Conservation (phyloP, 2,797 vertebrate species). For the Eutrigla gurnardus region DNA sequence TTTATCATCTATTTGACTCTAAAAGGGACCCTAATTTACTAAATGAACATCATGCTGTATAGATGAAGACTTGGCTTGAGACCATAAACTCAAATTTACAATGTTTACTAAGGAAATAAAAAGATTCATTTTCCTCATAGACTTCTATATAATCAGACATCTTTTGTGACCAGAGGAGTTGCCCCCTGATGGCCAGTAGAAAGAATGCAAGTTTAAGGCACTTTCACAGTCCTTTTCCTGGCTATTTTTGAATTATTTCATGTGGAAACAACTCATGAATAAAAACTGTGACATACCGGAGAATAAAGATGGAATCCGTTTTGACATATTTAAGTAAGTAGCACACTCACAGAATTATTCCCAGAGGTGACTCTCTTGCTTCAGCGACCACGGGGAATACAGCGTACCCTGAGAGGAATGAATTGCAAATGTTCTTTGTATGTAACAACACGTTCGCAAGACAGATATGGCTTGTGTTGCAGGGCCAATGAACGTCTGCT, state of each 20-base stretch:
- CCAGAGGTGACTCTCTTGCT: slow-evolving; percentile 25
- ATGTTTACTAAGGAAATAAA: no score
- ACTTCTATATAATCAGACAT: no score
- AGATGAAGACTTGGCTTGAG: no score
- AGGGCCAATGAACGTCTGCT: slow-evolving; percentile 27
- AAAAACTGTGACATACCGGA: not conserved
- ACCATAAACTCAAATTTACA: no score
- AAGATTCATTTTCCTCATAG: no score
- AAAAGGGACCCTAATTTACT: no score
- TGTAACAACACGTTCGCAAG: slow-evolving; percentile 16
- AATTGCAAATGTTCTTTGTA: slow-evolving; percentile 31
- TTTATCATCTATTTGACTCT: no score
- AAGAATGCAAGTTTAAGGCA: no score
- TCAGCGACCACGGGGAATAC: slow-evolving; percentile 18
- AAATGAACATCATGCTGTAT: no score
- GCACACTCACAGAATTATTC: slow-evolving; percentile 10
- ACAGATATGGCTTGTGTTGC: slow-evolving; percentile 30
- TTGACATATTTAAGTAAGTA: slow-evolving; percentile 26
- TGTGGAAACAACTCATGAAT: not conserved
- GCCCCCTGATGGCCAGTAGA: no score
- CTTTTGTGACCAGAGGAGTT: no score
- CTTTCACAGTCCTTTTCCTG: no score
- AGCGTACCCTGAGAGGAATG: slow-evolving; percentile 9
- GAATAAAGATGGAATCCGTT: not conserved
- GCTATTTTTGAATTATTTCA: not conserved